Evolutionary conservation across 2,113 vertebrate genomes (phyloP).

Genomic region (Desmodus rotundus): DNA sequence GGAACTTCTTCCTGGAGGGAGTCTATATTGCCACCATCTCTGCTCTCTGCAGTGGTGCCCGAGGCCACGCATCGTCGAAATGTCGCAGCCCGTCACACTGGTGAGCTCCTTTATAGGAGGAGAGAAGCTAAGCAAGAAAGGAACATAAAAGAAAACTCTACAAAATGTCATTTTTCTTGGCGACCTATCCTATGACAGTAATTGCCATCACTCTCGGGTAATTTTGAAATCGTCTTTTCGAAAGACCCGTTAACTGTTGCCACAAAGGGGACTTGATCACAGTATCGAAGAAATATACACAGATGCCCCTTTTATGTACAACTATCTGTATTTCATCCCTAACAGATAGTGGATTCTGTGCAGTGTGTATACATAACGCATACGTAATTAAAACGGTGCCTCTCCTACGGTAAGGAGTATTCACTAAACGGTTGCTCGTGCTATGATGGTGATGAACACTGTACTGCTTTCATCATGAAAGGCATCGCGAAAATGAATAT

Average conservation of each 20-base stretch:
- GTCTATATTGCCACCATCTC: background rate
- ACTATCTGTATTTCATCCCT: background rate
- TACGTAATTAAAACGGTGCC: background rate
- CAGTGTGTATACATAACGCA: background rate
- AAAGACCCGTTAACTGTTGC: background rate
- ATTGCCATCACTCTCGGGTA: rapidly evolving
- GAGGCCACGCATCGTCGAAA: rapidly evolving
- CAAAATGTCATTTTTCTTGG: background rate
- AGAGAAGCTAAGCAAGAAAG: background rate
- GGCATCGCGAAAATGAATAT: background rate
- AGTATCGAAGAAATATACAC: background rate
- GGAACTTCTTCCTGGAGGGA: background rate
- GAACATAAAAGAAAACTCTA: background rate
- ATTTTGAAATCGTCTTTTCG: too few relatives aligned
- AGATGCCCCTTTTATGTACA: background rate
- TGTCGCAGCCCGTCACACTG: rapidly evolving
- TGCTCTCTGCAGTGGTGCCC: background rate
- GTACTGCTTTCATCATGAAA: background rate
- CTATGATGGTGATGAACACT: background rate
- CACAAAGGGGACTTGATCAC: background rate
- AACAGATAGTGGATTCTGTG: background rate
- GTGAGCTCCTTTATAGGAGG: background rate
- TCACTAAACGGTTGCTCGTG: background rate
- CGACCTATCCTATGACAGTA: background rate
- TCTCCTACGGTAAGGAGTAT: background rate